Evolutionary conservation across 2,113 vertebrate species (phyloP), one percentile per base, ranked within the genome.

Genomic region (Chrysemys picta): DNA sequence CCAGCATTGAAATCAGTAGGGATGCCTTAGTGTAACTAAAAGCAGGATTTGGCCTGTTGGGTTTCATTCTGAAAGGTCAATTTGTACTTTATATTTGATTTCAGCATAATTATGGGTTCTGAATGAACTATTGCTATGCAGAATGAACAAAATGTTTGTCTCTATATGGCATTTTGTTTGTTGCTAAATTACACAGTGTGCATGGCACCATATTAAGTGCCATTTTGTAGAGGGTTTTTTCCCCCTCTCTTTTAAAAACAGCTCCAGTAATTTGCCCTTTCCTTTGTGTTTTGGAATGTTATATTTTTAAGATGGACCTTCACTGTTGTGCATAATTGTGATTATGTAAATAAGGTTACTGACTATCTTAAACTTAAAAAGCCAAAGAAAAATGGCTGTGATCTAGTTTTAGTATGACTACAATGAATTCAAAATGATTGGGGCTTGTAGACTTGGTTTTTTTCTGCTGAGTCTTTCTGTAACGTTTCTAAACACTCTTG

Each of bases 341-440:
- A 96, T 96, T 97, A 97, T 94, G 96, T 92, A 96, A 97, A 97
- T 96, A 94, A 95, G 89, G 88, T 91, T 93, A 94, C 85, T 95
- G 94, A 76, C 93, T 95, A 79, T 94, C 76, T 91, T 93, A 54
- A 54, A n/a, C 54, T 97, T 92, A 93, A 94, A 95, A 94, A 97
- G 54, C 84, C 82, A 80, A 89, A 96, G 69, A 86, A 95, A 96
- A 96, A 84, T 84, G 89, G 75, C 5, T 27, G 93, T 89, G 89
- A 42, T 93, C 80, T 93, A 93, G 89, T 94, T 62, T 62, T 90
- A 94, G 88, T 19, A 47, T 47, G 86, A 38, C 83, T 4, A 21
- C 21, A 76, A 45, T 27, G 69, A 62, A 87, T 97, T 94, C 42
- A 22, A 90, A 96, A 19, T 49, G 38, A 85, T 49, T 65, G 65